These are phyloP conservation scores for Laspeyria flexula DNA, from an alignment of 2,888 invertebrate genomes.

Conservation along the genomic window DNA sequence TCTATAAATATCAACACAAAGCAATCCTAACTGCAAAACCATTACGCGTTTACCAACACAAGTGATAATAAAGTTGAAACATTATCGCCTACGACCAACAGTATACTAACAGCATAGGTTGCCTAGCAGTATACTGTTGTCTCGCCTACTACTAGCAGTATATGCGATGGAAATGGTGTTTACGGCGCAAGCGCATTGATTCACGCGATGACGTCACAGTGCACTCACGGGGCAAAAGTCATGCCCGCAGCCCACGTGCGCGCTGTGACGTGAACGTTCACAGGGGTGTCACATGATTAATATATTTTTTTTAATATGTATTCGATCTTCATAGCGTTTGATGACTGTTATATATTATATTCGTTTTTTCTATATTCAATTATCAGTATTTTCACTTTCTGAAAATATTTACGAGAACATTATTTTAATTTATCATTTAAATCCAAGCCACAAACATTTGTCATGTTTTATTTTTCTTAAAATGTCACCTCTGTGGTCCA, in stretches of 20 bases:
- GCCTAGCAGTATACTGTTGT: constrained; percentile 2
- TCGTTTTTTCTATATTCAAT: no score
- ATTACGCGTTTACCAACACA: constrained; percentile 27
- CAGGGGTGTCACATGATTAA: constrained; percentile 32
- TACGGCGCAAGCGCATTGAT: constrained; percentile 48
- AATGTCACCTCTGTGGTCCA: no score
- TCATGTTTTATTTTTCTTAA: no score
- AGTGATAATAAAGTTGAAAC: constrained; percentile 35
- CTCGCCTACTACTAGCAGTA: background rate
- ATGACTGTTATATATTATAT: no score
- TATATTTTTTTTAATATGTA: background rate
- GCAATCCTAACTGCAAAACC: constrained; percentile 22
- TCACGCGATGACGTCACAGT: constrained; percentile 68
- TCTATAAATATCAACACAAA: constrained; percentile 25
- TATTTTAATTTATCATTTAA: no score
- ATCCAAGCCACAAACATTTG: no score
- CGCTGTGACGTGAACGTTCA: constrained; percentile 50
- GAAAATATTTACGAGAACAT: no score
- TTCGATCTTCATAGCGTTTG: no score
- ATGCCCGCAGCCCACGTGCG: constrained; percentile 73
- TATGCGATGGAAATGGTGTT: constrained; percentile 17
- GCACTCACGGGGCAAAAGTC: constrained; percentile 76
- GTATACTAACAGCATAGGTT: constrained; percentile 13
- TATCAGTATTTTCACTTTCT: no score
- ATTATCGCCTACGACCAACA: constrained; percentile 38